Percentiles rank a stretch among this genome's conserved stretches.
phyloP scores from a whole-genome alignment of 2,113 vertebrate genomes.

The Brachyhypopomus occidentalis region DNA sequence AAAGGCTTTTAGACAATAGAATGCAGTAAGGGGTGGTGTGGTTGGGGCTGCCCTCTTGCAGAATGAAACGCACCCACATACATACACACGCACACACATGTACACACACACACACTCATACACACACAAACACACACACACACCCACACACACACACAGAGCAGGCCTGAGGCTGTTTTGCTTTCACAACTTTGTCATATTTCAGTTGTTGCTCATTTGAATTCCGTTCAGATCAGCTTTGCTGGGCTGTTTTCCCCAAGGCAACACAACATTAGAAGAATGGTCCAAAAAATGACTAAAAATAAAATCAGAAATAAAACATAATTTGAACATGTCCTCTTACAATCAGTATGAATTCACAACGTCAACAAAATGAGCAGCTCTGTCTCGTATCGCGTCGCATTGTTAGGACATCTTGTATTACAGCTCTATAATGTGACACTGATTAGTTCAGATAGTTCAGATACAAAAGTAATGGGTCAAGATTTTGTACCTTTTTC shows the following conservation, averaged over 20 bases:
- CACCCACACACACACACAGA: neutral
- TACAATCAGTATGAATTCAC: neutral
- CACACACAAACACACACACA: neutral
- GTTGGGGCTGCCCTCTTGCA: neutral
- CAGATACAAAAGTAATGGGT: too few relatives aligned
- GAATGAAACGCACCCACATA: slow-evolving; percentile 26
- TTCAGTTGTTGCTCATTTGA: slow-evolving; percentile 9
- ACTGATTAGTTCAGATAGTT: too few relatives aligned
- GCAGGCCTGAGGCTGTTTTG: slow-evolving; percentile 3
- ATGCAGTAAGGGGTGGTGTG: slow-evolving; percentile 54
- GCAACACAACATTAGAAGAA: neutral
- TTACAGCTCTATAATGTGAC: too few relatives aligned
- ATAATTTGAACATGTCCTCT: neutral
- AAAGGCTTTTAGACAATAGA: slow-evolving; percentile 71
- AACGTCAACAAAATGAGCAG: neutral
- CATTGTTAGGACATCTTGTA: too few relatives aligned
- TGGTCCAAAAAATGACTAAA: neutral
- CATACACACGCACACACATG: slow-evolving; percentile 29
- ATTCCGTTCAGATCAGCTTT: neutral
- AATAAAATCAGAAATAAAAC: neutral
- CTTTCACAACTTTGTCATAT: slow-evolving; percentile 12
- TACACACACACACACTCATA: neutral
- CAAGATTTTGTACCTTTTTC: neutral
- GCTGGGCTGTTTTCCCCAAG: neutral
- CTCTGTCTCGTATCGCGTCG: too few relatives aligned